phyloP scores from a whole-genome alignment of 2,888 invertebrate genomes.

The Melipona bicolor region DNA sequence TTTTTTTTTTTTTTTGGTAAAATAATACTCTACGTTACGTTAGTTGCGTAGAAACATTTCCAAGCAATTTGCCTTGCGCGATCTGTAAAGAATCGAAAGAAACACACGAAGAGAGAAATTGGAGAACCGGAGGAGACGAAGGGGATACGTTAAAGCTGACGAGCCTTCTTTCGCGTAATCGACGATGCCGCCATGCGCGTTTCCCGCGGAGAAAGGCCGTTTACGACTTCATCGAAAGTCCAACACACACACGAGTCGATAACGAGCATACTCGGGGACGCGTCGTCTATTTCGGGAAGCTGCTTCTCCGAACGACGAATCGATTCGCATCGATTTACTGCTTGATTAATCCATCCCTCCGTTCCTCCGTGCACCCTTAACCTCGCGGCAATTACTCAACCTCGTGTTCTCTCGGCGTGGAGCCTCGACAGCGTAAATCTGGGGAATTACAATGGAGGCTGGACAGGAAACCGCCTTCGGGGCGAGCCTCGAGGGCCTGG shows the following conservation, averaged over 20 bases:
- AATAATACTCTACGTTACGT: no score
- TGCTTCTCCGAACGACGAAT: neutral
- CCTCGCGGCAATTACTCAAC: neutral
- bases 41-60: no score
- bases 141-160: conserved; percentile 80
- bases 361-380: neutral
- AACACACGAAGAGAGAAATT: conserved; percentile 13
- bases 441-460: neutral
- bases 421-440: conserved; percentile 2
- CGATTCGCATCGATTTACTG: conserved; percentile 6
- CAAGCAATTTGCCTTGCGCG: neutral
- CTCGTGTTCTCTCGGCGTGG: neutral
- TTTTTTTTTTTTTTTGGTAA: no score
- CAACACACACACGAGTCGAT: conserved; percentile 38
- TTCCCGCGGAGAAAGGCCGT: conserved; percentile 73
- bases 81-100: conserved; percentile 2
- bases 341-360: conserved; percentile 1
- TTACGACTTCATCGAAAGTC: conserved; percentile 76
- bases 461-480: neutral
- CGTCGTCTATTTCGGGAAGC: conserved; percentile 12
- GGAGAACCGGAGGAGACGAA: conserved; percentile 71
- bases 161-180: conserved; percentile 79
- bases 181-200: conserved; percentile 80
- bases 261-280: conserved; percentile 12
- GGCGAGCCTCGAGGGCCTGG: no score